Base-by-base conservation (phyloP, 2,797 vertebrate genomes). In the Vipera ursinii region DNA sequence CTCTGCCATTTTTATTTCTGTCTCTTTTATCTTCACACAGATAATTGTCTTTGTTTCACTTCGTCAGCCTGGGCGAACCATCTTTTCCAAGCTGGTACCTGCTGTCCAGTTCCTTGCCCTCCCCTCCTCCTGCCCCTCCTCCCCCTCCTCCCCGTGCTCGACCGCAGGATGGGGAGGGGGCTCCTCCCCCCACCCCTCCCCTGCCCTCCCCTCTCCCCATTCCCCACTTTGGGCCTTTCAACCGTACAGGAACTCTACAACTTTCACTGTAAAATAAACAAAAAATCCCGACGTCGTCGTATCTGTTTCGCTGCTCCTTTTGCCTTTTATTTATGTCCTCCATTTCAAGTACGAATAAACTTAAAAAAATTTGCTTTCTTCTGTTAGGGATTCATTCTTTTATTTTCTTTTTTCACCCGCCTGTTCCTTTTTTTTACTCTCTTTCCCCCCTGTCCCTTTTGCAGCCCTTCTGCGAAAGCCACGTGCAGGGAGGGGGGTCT, bases 41-140 rank as follows among this genome's bases (percentile, higher is more conserved):
- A 99, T 99, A 99, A 99, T 97, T 98, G 98, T 98, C 97, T 98
- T 98, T 98, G 98, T 98, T 97, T 98, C 98, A 97, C 97, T 97
- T n/a, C 98, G 91, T 97, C 97, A 92, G 94, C 98, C 98, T 98
- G 98, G 99, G 98, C 97, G 96, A 94, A 96, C 97, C 96, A 96
- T 97, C 97, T 98, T 97, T 78, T 98, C 97, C 97, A 97, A 98
- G 97, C 97, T 98, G 97, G 98, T 97, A 98, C 97, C 97, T 97
- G 96, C 98, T 96, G 97, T 97, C 98, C 97, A 95, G 96, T 97
- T 96, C 96, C 95, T 97, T 97, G 97, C 96, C 96, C 94, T 97
- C 97, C 97, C 93, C 96, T 95, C 48, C 78, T 14, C 3, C 26
- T 53, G 6, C 26, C 59, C 38, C n/a, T 24, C 9, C 51, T 59